Evolutionary conservation across 2,888 invertebrate species (phyloP).

Genomic region (Ochropleura leucogaster): DNA sequence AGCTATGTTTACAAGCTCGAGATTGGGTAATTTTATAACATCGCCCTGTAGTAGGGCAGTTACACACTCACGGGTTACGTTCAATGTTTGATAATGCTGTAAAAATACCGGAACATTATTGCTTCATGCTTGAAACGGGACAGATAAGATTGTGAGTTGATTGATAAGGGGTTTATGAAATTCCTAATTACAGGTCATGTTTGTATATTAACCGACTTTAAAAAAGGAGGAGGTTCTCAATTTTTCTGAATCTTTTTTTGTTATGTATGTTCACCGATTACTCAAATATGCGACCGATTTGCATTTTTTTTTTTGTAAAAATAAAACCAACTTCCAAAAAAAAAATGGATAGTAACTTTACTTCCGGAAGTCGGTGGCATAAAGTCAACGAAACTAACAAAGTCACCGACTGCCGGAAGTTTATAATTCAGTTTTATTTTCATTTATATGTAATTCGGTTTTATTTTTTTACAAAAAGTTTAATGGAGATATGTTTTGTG

Average conservation of each 20-base stretch:
- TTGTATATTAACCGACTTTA: background rate
- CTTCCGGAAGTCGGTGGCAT: no score
- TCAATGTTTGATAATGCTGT: conserved; percentile 69
- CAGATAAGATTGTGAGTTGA: conserved; percentile 65
- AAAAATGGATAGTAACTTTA: no score
- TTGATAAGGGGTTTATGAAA: conserved; percentile 63
- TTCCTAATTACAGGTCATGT: conserved; percentile 58
- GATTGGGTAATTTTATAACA: conserved; percentile 64
- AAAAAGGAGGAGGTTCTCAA: no score
- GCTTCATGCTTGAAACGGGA: conserved; percentile 60
- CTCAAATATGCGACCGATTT: no score
- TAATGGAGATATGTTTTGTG: no score
- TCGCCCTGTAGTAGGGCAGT: conserved; percentile 47
- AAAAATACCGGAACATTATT: conserved; percentile 70
- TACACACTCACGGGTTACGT: conserved; percentile 40
- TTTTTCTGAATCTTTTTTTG: no score
- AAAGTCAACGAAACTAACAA: no score
- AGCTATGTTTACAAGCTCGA: conserved; percentile 58
- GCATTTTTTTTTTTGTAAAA: no score
- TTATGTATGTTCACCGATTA: no score
- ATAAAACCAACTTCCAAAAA: no score
- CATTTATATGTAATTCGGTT: background rate
- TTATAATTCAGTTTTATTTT: no score
- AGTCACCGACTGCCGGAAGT: no score
- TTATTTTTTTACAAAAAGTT: conserved; percentile 6